Conservation (phyloP, 1,140 invertebrate species). For the Drosophila oshimai region DNA sequence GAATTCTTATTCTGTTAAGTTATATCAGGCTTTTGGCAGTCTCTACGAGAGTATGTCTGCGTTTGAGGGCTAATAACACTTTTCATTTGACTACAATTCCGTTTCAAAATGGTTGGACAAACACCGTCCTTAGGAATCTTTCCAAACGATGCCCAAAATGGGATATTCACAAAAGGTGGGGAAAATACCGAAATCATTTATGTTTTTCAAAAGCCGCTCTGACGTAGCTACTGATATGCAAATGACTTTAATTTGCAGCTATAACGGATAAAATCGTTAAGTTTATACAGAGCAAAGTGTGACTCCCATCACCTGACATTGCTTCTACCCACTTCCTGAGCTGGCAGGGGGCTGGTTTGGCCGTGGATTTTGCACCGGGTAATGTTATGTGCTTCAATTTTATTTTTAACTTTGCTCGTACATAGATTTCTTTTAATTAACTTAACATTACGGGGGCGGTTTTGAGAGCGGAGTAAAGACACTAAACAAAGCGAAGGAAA, state of each 20-base stretch:
- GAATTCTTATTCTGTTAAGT: slow-evolving; percentile 79
- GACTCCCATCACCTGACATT: slow-evolving; percentile 1
- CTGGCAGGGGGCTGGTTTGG: no score
- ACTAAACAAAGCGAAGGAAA: no score
- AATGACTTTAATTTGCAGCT: slow-evolving; percentile 66
- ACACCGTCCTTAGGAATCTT: not conserved
- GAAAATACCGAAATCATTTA: not conserved
- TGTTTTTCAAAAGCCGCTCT: slow-evolving; percentile 2
- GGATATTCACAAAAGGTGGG: slow-evolving; percentile 8
- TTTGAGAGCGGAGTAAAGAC: no score
- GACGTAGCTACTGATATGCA: slow-evolving; percentile 62
- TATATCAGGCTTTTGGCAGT: slow-evolving; percentile 42
- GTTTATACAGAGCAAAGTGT: no score
- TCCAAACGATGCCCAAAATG: not conserved
- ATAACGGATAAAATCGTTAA: slow-evolving; percentile 59
- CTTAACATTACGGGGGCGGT: no score
- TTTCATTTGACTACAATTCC: slow-evolving; percentile 70
- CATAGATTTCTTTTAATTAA: no score
- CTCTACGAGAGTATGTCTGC: slow-evolving; percentile 27
- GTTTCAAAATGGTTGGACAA: slow-evolving; percentile 37
- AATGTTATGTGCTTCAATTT: not conserved
- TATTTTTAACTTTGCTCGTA: no score
- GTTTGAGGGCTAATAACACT: slow-evolving; percentile 52
- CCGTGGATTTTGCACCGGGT: slow-evolving; percentile 51
- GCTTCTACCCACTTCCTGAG: slow-evolving; percentile 23